These are phyloP conservation scores for Rousettus leschenaultii DNA, from an alignment of 2,113 vertebrate genomes.

Conservation along the genomic window DNA sequence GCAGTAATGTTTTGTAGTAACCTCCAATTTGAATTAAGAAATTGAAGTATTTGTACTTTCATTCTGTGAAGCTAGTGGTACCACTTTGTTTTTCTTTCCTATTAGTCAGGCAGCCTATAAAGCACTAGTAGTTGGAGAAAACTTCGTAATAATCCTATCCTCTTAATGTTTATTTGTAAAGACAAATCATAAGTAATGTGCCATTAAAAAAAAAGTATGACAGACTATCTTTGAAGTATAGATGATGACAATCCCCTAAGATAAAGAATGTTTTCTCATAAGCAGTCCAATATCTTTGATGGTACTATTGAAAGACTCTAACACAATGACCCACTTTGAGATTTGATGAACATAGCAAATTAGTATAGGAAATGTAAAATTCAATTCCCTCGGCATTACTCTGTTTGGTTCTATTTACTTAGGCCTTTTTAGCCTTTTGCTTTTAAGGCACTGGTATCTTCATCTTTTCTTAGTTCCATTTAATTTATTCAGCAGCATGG, in stretches of 20 bases:
- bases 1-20: not conserved
- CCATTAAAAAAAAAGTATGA: not conserved
- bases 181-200: not conserved
- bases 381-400: not conserved
- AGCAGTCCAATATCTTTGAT: not conserved
- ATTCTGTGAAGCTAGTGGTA: not conserved
- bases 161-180: constrained; percentile 27
- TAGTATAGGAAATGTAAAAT: not conserved
- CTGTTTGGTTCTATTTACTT: not conserved
- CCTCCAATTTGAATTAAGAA: not conserved
- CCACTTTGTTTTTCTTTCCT: not conserved
- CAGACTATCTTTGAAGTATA: not conserved
- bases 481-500: not conserved
- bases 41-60: not conserved
- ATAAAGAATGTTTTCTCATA: not conserved
- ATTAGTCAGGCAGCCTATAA: not conserved
- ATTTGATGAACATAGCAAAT: constrained; percentile 6
- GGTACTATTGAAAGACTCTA: not conserved
- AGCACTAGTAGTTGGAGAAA: not conserved
- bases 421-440: not conserved
- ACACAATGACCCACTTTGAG: not conserved
- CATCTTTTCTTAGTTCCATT: not conserved
- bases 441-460: not conserved
- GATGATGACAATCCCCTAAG: not conserved
- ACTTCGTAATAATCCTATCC: not conserved